A percentile compares a stretch with the other conserved stretches of the same genome.
These are phyloP conservation scores for Semotilus atromaculatus DNA, from an alignment of 2,797 vertebrate species.

Conservation along the genomic window DNA sequence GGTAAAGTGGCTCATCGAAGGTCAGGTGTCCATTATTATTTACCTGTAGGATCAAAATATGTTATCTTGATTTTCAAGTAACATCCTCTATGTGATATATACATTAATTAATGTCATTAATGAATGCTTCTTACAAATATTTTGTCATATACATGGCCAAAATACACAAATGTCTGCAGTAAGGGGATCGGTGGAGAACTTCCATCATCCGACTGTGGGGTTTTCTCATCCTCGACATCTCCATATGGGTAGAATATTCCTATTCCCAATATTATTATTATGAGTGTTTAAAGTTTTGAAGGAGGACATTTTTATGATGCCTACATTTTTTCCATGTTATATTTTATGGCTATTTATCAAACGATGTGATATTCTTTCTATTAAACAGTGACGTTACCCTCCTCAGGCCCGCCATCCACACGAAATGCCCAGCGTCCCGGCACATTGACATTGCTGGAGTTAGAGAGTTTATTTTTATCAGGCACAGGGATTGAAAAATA, in stretches of 20 bases:
- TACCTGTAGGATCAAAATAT: neutral
- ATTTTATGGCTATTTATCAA: neutral
- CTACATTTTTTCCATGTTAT: neutral
- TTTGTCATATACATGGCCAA: neutral
- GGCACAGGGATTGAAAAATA: neutral
- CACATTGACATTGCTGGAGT: conserved; percentile 24
- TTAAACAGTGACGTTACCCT: neutral
- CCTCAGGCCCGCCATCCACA: neutral
- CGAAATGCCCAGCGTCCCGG: conserved; percentile 31
- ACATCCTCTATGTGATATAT: neutral
- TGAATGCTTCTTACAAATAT: conserved; percentile 17
- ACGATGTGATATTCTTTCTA: neutral
- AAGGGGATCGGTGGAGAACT: neutral
- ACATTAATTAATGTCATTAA: neutral
- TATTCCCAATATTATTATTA: neutral
- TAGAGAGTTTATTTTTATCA: neutral
- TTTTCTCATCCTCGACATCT: neutral
- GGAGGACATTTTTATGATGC: neutral
- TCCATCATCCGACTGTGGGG: neutral
- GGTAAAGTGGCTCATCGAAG: fast-evolving
- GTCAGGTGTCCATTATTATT: conserved; percentile 5
- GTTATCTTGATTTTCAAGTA: neutral
- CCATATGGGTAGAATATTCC: conserved; percentile 24
- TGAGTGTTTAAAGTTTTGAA: neutral
- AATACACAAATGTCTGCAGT: neutral